Percentiles rank a stretch among this genome's conserved stretches.
Evolutionary conservation across 2,797 vertebrate species (phyloP).

Genomic region (Steatocranus sp.): DNA sequence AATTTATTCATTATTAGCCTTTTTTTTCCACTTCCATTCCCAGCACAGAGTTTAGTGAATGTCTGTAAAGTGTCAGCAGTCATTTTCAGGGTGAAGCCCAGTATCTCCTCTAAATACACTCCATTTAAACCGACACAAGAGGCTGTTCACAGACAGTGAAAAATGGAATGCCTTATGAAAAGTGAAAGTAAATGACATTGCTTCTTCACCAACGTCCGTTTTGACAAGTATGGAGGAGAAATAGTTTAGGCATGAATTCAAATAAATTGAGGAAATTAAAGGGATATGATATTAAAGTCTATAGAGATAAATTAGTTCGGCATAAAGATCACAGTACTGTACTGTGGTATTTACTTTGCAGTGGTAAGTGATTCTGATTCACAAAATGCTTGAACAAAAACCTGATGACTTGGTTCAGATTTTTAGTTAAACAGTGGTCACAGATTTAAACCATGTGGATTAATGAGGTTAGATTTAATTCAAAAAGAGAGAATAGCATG

Average conservation of each 20-base stretch:
- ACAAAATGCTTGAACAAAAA: neutral
- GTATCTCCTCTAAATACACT: constrained; percentile 50
- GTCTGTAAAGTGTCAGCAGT: constrained; percentile 58
- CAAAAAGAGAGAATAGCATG: neutral
- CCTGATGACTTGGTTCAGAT: neutral
- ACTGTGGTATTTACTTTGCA: neutral
- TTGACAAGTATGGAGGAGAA: constrained; percentile 2
- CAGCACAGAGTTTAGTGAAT: constrained; percentile 22
- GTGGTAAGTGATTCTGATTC: neutral
- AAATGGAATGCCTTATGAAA: constrained; percentile 26
- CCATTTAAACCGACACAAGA: constrained; percentile 49
- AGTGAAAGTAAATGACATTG: constrained; percentile 14
- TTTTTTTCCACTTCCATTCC: constrained; percentile 51
- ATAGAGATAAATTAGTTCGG: neutral
- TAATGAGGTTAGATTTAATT: neutral
- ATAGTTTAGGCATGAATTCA: neutral
- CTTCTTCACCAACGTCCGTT: constrained; percentile 1
- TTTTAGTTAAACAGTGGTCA: neutral
- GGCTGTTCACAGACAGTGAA: constrained; percentile 26
- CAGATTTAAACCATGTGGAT: neutral
- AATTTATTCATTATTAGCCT: constrained; percentile 69
- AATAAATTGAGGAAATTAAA: constrained; percentile 1
- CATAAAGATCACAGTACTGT: neutral
- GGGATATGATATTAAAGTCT: neutral
- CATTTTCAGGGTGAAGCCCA: constrained; percentile 51